Conservation (phyloP, 2,888 invertebrate genomes). For the Polia nebulosa region DNA sequence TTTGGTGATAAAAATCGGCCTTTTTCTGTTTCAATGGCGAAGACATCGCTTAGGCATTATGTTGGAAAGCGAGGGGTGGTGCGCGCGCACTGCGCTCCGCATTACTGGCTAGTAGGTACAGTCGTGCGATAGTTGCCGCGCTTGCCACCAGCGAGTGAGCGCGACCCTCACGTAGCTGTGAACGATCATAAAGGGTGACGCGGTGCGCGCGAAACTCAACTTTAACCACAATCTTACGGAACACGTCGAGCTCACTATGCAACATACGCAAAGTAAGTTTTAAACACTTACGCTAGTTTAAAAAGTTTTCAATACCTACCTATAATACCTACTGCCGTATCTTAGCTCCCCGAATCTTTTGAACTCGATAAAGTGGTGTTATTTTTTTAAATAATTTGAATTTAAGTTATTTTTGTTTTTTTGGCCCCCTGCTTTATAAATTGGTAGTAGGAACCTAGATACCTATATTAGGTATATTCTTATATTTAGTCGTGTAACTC, state of each 20-base stretch:
- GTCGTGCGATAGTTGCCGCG: slow-evolving; percentile 63
- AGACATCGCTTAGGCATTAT: slow-evolving; percentile 68
- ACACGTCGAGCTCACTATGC: slow-evolving; percentile 22
- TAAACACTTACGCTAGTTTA: slow-evolving; percentile 8
- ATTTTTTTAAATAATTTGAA: not conserved
- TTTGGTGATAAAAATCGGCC: slow-evolving; percentile 77
- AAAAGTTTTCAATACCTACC: slow-evolving; percentile 27
- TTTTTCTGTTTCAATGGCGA: slow-evolving; percentile 81
- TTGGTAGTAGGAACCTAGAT: not conserved
- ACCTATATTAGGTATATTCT: too few relatives aligned
- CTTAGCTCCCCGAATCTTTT: not conserved
- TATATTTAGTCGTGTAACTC: not conserved
- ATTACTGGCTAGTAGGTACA: slow-evolving; percentile 54
- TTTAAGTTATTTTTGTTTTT: not conserved
- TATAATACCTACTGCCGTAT: slow-evolving; percentile 12
- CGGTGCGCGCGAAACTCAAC: slow-evolving; percentile 19
- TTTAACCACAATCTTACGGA: not conserved
- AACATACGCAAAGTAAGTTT: slow-evolving; percentile 49
- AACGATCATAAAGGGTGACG: slow-evolving; percentile 18
- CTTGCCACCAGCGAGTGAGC: slow-evolving; percentile 55
- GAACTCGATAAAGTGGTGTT: not conserved
- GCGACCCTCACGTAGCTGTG: slow-evolving; percentile 22
- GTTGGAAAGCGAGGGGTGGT: slow-evolving; percentile 59
- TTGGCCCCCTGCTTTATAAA: not conserved
- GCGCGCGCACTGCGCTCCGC: slow-evolving; percentile 77